phyloP scores from a whole-genome alignment of 2,797 vertebrate genomes.

The Lophotriccus pileatus region DNA sequence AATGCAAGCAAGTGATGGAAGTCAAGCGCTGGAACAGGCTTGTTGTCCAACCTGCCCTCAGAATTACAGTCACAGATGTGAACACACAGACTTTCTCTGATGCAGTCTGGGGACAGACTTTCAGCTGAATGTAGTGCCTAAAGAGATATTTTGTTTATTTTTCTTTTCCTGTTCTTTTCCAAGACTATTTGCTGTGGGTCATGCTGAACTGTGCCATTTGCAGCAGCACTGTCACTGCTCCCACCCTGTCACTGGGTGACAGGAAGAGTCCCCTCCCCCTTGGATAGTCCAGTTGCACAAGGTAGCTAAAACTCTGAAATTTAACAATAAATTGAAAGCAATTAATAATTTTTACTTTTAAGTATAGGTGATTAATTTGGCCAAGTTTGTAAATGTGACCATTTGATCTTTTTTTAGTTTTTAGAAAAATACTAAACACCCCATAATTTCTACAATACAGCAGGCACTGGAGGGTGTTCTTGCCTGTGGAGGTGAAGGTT shows the following conservation, averaged over 20 bases:
- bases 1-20: not conserved
- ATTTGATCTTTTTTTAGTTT: not conserved
- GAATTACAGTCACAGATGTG: not conserved
- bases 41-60: not conserved
- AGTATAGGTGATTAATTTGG: not conserved
- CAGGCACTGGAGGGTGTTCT: fast-evolving
- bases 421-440: not conserved
- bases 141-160: not conserved
- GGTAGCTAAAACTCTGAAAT: not conserved
- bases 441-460: fast-evolving
- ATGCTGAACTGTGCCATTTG: not conserved
- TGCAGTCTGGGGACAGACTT: not conserved
- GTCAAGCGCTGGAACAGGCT: not conserved
- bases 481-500: not conserved
- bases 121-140: not conserved
- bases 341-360: not conserved
- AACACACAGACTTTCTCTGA: not conserved
- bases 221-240: not conserved
- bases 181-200: fast-evolving
- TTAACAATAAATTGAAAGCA: not conserved
- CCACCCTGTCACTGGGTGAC: not conserved
- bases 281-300: fast-evolving
- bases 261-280: not conserved
- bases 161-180: not conserved
- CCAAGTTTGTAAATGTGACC: not conserved